Evolutionary conservation across 2,113 vertebrate species (phyloP).

Genomic region (Canis aureus): DNA sequence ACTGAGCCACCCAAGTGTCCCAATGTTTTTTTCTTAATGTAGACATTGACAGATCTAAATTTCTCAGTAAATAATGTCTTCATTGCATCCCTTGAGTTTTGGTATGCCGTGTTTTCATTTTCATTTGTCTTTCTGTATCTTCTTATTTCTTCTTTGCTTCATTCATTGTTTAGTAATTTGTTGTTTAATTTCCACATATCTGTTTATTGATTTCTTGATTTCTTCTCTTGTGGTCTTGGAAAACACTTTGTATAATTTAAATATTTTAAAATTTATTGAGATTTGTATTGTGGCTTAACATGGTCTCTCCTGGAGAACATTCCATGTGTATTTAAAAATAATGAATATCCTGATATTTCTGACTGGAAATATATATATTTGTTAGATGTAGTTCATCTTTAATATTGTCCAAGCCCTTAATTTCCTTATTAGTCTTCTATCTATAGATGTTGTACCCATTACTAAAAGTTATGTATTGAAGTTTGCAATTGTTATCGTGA

Average conservation of each 20-base stretch:
- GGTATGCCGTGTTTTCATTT: not conserved
- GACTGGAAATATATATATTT: not conserved
- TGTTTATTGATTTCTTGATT: not conserved
- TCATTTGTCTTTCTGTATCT: not conserved
- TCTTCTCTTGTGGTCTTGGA: not conserved
- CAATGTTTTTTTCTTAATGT: not conserved
- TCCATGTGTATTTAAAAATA: not conserved
- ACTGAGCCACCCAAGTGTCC: no score
- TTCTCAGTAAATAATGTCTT: not conserved
- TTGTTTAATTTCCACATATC: not conserved
- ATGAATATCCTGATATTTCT: not conserved
- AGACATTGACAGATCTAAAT: not conserved
- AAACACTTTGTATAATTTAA: not conserved
- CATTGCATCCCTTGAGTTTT: not conserved
- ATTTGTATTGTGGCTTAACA: not conserved
- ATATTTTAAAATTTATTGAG: not conserved
- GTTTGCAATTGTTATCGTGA: not conserved
- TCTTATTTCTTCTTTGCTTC: not conserved
- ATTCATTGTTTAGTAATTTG: not conserved
- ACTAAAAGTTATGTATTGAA: not conserved
- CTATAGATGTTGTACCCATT: not conserved
- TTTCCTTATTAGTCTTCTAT: not conserved
- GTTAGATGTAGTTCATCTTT: not conserved
- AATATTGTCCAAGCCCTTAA: not conserved
- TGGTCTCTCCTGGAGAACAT: not conserved